Percentiles rank a stretch among this genome's conserved stretches.
phyloP scores from a whole-genome alignment of 2,113 vertebrate genomes.

The Bolborhynchus lineola region DNA sequence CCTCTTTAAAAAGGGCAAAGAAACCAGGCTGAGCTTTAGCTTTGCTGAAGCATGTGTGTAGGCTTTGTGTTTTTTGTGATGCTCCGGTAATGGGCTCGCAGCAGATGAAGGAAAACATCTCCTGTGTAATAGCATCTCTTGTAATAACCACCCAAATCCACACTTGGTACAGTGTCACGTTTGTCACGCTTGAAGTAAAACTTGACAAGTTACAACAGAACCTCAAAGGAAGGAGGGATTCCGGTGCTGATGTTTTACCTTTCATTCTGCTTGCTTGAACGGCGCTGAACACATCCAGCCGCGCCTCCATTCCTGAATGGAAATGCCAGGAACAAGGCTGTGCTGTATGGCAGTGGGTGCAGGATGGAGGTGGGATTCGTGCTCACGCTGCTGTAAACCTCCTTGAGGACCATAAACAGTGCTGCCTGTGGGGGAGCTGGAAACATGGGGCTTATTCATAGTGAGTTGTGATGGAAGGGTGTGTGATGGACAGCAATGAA shows the following conservation, averaged over 20 bases:
- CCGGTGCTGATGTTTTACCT: background rate
- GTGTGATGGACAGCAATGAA: background rate
- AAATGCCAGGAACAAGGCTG: background rate
- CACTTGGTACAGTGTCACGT: background rate
- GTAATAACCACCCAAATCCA: background rate
- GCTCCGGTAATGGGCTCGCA: background rate
- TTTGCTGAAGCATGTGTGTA: background rate
- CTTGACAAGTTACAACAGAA: background rate
- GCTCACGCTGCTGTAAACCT: background rate
- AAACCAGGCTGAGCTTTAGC: background rate
- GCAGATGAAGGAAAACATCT: background rate
- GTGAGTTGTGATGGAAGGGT: background rate
- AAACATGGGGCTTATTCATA: fast-evolving
- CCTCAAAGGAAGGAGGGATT: background rate
- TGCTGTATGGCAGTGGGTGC: background rate
- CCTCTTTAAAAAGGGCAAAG: background rate
- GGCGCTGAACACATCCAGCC: background rate
- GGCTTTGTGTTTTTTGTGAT: background rate
- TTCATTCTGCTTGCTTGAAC: background rate
- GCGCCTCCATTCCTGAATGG: background rate
- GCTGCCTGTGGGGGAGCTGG: background rate
- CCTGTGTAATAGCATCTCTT: background rate
- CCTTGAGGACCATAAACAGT: fast-evolving
- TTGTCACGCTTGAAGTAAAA: background rate
- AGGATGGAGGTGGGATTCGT: fast-evolving